Evolutionary conservation across 2,797 vertebrate species (phyloP), one percentile per base, ranked within the genome.

Genomic region (Esox lucius): DNA sequence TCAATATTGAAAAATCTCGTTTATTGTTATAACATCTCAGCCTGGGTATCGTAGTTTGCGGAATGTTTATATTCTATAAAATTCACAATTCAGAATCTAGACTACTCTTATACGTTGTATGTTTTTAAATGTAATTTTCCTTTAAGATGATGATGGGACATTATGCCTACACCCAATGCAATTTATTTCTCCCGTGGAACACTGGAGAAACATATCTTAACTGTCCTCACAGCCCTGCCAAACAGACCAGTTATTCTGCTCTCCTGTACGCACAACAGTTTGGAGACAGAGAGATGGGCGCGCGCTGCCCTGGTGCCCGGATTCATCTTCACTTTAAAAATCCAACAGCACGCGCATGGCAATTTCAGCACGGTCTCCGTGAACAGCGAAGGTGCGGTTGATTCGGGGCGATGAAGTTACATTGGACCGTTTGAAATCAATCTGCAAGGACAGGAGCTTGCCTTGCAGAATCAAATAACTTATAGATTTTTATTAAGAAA

Each of bases 101-200:
- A 3, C 1, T 33, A 4, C 13, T 31, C 49, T 28, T 49, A 11
- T 31, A 67, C 61, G 76, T 76, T 75, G 51, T 76, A 80, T 79
- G 75, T 78, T 85, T 87, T 82, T 72, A 88, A 87, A 91, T 90
- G 91, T 92, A 86, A 88, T 96, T 95, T 95, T 96, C 94, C 97
- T 98, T 97, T 97, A 97, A 97, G 96, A 97, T 97, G 96, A 98
- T 97, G 96, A 96, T 31, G 64, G 19, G 95, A 94, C 93, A 88
- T 92, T 91, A 93, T 91, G 96, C 94, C 92, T 46, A 46, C 42
- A 46, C 42, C 9, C 42, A 13, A 46, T 11, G 42, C 92, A 90
- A 91, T 94, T 94, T 95, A 83, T 90, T 90, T 88, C 62, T 68
- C 71, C 74, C 78, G 72, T 90, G 86, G 92, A 92, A 92, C 88